phyloP scores from a whole-genome alignment of 2,113 vertebrate genomes.

The Platycercus adscitus region DNA sequence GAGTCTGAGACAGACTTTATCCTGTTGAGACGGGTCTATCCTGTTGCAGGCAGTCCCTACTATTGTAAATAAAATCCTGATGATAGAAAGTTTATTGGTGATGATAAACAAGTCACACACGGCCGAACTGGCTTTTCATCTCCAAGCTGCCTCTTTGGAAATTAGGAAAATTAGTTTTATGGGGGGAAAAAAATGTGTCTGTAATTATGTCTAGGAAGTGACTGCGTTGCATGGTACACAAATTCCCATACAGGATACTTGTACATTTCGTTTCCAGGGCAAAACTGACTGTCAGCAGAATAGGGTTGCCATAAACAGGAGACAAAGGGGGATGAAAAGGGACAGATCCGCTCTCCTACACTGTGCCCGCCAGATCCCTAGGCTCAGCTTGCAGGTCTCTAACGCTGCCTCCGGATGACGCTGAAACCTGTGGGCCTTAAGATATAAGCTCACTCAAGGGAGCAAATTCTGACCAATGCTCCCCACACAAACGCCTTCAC shows the following conservation, averaged over 20 bases:
- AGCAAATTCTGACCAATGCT: background rate
- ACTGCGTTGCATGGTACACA: rapidly evolving
- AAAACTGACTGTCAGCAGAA: background rate
- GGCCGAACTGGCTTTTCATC: background rate
- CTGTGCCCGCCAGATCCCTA: rapidly evolving
- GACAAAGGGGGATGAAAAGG: too few relatives aligned
- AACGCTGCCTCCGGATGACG: rapidly evolving
- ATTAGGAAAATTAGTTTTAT: background rate
- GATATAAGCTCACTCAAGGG: rapidly evolving
- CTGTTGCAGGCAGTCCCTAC: background rate
- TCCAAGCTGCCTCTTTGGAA: background rate
- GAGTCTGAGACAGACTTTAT: background rate
- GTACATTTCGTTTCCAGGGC: rapidly evolving
- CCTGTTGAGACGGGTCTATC: background rate
- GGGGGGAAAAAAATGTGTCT: rapidly evolving
- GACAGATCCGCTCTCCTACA: rapidly evolving
- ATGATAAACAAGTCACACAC: rapidly evolving
- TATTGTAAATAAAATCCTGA: background rate
- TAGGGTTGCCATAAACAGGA: rapidly evolving
- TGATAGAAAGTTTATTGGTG: background rate
- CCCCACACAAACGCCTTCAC: rapidly evolving
- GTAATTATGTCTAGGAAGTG: rapidly evolving
- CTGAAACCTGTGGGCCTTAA: rapidly evolving
- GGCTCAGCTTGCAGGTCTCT: rapidly evolving
- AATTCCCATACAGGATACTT: rapidly evolving